Percentiles rank a stretch among this genome's conserved stretches.
Evolutionary conservation across 2,888 invertebrate species (phyloP).

Genomic region (Tipula helvola): DNA sequence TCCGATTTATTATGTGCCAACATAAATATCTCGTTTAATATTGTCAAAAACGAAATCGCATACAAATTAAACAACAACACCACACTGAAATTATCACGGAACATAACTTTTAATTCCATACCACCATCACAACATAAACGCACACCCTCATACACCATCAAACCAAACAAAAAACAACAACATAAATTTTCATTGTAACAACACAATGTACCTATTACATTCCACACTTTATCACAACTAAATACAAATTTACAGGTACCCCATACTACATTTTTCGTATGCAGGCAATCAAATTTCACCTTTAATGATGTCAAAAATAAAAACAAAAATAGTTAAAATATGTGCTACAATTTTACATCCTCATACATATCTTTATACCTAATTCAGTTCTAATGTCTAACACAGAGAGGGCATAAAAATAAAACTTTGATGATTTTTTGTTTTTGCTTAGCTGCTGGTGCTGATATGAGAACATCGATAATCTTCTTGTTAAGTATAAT

Average conservation of each 20-base stretch:
- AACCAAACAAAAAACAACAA: neutral
- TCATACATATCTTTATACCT: neutral
- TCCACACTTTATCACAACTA: neutral
- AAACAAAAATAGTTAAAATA: neutral
- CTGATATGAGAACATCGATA: neutral
- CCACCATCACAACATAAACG: neutral
- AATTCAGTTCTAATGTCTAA: neutral
- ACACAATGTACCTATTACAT: neutral
- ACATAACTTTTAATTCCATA: neutral
- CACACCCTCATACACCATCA: neutral
- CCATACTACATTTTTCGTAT: neutral
- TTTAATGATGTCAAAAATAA: neutral
- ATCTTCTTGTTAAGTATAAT: neutral
- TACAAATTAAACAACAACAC: neutral
- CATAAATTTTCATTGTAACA: neutral
- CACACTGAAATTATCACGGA: neutral
- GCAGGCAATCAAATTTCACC: neutral
- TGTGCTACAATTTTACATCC: neutral
- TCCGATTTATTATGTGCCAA: no score
- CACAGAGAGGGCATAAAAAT: neutral
- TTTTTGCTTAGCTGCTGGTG: neutral
- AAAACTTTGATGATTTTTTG: neutral
- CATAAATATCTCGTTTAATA: neutral
- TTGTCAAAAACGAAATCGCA: neutral
- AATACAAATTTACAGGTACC: neutral